A percentile compares a stretch with the other conserved stretches of the same genome.
Evolutionary conservation across 1,140 invertebrate species (phyloP).

Genomic region (Agrilus planipennis): DNA sequence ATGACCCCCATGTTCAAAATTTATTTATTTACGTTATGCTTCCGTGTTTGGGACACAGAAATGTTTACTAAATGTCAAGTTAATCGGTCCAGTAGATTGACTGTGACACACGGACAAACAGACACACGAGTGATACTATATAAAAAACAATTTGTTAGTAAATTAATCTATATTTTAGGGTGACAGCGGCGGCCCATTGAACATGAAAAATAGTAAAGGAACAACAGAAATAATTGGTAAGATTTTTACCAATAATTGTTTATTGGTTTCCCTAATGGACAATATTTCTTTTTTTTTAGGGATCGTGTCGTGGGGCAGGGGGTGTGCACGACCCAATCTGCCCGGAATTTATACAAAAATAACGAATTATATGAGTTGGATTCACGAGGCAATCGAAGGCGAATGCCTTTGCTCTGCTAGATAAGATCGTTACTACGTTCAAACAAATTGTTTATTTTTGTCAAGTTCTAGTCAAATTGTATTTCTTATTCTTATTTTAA

Average conservation of each 20-base stretch:
- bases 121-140: too few relatives aligned
- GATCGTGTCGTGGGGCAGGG: conserved; percentile 68
- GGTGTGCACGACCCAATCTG: conserved; percentile 58
- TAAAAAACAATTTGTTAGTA: conserved; percentile 1
- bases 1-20: neutral
- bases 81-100: too few relatives aligned
- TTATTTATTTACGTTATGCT: neutral
- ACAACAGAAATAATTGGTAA: conserved; percentile 43
- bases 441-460: too few relatives aligned
- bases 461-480: too few relatives aligned
- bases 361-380: conserved; percentile 56
- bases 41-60: too few relatives aligned
- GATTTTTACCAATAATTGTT: neutral
- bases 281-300: conserved; percentile 31
- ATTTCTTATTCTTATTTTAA: too few relatives aligned
- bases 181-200: conserved; percentile 44
- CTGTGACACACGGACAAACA: too few relatives aligned
- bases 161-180: conserved; percentile 29
- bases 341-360: conserved; percentile 68
- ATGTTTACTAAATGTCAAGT: too few relatives aligned
- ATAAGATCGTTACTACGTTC: too few relatives aligned
- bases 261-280: too few relatives aligned
- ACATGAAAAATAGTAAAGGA: conserved; percentile 32
- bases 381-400: conserved; percentile 38
- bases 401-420: conserved; percentile 46